Evolutionary conservation across 1,140 invertebrate genomes (phyloP).

Genomic region (Metaphire vulgaris): DNA sequence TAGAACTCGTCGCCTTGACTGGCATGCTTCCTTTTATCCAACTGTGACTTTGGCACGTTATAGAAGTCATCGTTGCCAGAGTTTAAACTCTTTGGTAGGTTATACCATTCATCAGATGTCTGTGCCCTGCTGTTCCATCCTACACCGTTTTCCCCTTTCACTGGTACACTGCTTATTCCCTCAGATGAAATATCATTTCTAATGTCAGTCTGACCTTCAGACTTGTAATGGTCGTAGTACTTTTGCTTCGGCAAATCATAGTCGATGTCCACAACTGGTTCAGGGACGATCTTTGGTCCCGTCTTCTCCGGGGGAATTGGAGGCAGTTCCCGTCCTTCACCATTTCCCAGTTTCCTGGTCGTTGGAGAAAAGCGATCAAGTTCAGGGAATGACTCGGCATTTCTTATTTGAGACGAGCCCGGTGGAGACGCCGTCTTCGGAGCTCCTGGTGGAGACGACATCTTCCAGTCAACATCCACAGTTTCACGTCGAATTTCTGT

Average conservation of each 20-base stretch:
- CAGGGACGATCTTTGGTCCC: background rate
- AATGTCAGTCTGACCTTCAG: too few relatives aligned
- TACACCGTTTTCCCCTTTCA: background rate
- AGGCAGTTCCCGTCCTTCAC: background rate
- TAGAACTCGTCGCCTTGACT: background rate
- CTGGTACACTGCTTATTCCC: too few relatives aligned
- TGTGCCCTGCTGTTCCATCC: background rate
- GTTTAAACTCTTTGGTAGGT: background rate
- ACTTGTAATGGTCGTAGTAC: background rate
- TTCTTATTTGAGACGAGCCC: background rate
- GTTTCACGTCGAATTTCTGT: background rate
- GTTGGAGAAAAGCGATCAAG: background rate
- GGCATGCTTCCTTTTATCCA: background rate
- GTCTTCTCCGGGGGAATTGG: background rate
- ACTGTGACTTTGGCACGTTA: background rate
- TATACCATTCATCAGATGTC: background rate
- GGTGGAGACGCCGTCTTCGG: background rate
- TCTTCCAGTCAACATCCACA: background rate
- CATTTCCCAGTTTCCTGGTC: background rate
- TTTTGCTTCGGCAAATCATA: background rate
- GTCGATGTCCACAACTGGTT: background rate
- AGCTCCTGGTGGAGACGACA: background rate
- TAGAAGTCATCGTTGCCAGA: background rate
- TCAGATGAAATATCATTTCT: too few relatives aligned
- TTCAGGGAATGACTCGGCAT: background rate